A percentile compares a stretch with the other conserved stretches of the same genome.
Evolutionary conservation across 2,113 vertebrate genomes (phyloP).

Genomic region (Panthera leo): DNA sequence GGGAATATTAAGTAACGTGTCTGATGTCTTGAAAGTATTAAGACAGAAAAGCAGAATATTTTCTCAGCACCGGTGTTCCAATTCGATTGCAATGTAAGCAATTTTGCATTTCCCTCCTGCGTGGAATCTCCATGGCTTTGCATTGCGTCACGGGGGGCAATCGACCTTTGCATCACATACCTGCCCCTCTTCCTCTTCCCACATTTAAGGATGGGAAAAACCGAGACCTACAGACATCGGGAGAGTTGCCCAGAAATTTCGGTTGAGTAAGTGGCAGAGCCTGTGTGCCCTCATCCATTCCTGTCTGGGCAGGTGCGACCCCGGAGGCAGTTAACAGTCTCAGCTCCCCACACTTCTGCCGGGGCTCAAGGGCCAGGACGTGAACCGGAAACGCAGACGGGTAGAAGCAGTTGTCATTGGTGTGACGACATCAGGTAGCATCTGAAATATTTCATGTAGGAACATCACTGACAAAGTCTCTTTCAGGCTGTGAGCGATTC

Average conservation of each 20-base stretch:
- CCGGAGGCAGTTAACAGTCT: rapidly evolving
- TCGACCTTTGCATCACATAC: rapidly evolving
- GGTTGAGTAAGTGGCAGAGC: rapidly evolving
- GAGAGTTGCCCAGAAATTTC: neutral
- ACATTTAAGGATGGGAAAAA: neutral
- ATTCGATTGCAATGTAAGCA: neutral
- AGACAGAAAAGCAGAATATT: neutral
- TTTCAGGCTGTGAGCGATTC: neutral
- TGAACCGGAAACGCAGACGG: rapidly evolving
- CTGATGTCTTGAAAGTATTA: neutral
- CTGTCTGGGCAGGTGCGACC: rapidly evolving
- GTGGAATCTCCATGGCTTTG: rapidly evolving
- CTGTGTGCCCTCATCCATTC: rapidly evolving
- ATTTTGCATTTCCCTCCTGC: neutral
- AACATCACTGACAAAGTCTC: too few relatives aligned
- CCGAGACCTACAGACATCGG: rapidly evolving
- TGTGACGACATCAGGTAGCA: rapidly evolving
- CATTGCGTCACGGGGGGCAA: rapidly evolving
- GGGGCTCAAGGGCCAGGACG: too few relatives aligned
- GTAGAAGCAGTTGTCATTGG: rapidly evolving
- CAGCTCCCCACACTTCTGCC: too few relatives aligned
- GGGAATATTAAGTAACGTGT: too few relatives aligned
- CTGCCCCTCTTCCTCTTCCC: neutral
- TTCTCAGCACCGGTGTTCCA: neutral
- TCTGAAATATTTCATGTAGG: too few relatives aligned